Conservation (phyloP, 2,113 vertebrate genomes). For the Gopherus evgoodei region DNA sequence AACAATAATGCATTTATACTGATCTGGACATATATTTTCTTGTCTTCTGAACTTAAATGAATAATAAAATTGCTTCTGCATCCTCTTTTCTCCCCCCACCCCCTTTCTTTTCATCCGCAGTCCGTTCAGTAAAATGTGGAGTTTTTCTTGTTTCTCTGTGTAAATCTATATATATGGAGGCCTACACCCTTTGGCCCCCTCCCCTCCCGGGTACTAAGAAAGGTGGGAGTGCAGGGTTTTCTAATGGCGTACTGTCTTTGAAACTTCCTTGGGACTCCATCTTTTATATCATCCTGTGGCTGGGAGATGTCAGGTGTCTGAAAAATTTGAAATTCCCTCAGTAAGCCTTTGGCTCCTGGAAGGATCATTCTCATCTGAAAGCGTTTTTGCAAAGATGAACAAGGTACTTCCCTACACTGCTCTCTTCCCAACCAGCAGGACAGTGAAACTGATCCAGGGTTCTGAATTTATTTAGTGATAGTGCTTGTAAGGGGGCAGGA, state of each 20-base stretch:
- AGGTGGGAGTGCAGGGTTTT: background rate
- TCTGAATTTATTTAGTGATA: background rate
- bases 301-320: background rate
- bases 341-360: background rate
- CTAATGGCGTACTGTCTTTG: background rate
- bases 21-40: background rate
- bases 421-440: background rate
- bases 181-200: background rate
- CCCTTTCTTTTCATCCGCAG: background rate
- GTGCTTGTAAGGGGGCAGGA: too few relatives aligned
- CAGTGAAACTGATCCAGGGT: background rate
- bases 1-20: background rate
- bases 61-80: background rate
- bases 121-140: background rate
- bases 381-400: background rate
- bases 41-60: background rate
- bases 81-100: background rate
- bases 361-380: background rate
- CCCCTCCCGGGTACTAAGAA: background rate
- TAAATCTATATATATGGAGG: background rate
- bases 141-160: background rate
- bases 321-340: background rate
- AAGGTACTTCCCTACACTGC: background rate
- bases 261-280: background rate
- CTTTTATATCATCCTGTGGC: background rate